These are phyloP conservation scores for Dasypolia templi DNA, from an alignment of 2,888 invertebrate genomes.

Conservation along the genomic window DNA sequence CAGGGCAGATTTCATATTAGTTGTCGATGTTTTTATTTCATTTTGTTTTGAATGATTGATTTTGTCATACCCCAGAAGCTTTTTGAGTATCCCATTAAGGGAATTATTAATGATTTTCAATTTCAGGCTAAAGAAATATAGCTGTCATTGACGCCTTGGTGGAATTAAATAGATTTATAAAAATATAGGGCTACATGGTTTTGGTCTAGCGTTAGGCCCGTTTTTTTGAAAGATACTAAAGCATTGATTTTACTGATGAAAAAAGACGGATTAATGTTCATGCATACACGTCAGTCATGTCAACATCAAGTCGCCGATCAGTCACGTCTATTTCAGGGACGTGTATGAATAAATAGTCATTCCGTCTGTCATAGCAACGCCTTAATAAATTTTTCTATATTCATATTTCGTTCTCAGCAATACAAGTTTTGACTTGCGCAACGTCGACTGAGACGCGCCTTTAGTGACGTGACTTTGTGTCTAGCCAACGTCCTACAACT, in stretches of 20 bases:
- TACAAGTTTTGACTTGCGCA: too few relatives aligned
- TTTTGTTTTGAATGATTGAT: conserved; percentile 14
- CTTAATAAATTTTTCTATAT: too few relatives aligned
- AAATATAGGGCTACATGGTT: not conserved
- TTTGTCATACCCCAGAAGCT: not conserved
- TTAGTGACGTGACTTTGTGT: too few relatives aligned
- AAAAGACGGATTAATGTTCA: too few relatives aligned
- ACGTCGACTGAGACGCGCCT: too few relatives aligned
- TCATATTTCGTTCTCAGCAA: too few relatives aligned
- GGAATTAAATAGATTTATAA: not conserved
- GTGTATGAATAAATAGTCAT: too few relatives aligned
- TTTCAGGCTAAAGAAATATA: conserved; percentile 26
- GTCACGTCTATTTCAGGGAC: too few relatives aligned
- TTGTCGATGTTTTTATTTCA: conserved; percentile 5
- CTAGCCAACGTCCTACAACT: too few relatives aligned
- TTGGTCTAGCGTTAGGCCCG: not conserved
- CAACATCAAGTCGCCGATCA: too few relatives aligned
- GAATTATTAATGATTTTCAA: conserved; percentile 17
- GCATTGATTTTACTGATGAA: not conserved
- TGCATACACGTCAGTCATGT: too few relatives aligned
- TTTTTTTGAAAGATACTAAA: not conserved
- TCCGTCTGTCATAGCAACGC: too few relatives aligned
- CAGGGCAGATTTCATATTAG: not conserved
- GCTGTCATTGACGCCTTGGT: not conserved
- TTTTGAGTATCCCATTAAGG: not conserved